phyloP scores from a whole-genome alignment of 2,888 invertebrate species.

The Eremobia ochroleuca region DNA sequence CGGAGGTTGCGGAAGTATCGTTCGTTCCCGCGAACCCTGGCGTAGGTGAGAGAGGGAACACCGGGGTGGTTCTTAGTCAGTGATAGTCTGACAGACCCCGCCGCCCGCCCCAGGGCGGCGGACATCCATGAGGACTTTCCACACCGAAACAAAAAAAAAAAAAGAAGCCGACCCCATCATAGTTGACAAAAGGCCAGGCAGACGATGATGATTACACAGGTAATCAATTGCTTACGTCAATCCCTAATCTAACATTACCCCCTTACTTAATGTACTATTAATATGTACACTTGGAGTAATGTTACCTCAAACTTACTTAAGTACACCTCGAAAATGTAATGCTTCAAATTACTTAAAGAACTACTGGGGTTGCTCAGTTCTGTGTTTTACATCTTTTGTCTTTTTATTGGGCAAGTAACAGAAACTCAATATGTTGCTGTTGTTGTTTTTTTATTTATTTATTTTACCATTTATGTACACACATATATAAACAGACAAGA shows the following conservation, averaged over 20 bases:
- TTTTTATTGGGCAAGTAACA: neutral
- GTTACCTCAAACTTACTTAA: neutral
- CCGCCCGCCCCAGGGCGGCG: no score
- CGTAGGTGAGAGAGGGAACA: no score
- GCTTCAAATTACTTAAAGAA: neutral
- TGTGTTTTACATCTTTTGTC: neutral
- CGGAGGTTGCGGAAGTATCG: no score
- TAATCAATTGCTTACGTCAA: slow-evolving; percentile 7
- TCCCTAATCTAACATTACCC: slow-evolving; percentile 13
- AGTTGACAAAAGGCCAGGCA: neutral
- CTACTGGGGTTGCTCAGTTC: neutral
- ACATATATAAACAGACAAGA: no score
- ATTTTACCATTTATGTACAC: no score
- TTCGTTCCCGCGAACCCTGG: no score
- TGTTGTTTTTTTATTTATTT: no score
- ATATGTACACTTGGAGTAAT: slow-evolving; percentile 9
- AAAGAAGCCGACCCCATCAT: no score
- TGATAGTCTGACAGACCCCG: no score
- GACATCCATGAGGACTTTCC: no score
- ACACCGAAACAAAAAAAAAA: no score
- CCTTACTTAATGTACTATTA: slow-evolving; percentile 7
- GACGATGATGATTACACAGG: neutral
- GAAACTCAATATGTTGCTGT: neutral
- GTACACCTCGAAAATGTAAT: neutral
- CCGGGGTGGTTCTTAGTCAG: no score